Evolutionary conservation across 2,797 vertebrate genomes (phyloP).

Genomic region (Sebastes hubbsi): DNA sequence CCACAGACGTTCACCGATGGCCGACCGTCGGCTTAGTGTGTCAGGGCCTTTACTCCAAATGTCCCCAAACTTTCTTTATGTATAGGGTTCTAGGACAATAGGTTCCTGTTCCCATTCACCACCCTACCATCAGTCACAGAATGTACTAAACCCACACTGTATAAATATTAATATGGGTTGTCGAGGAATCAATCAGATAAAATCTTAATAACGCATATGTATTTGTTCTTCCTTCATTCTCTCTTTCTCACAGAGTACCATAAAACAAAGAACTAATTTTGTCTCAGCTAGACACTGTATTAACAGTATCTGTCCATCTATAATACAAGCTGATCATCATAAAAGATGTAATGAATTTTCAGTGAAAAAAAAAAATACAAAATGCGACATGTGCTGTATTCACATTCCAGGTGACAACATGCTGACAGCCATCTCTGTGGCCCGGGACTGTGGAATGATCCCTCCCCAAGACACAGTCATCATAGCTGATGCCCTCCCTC

Average conservation of each 20-base stretch:
- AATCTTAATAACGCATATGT: background rate
- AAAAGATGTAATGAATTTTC: background rate
- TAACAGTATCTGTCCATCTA: background rate
- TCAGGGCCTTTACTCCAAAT: background rate
- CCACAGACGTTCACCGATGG: too few species aligned
- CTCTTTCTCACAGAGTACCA: background rate
- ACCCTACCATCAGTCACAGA: background rate
- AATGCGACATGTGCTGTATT: background rate
- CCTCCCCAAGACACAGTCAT: slow-evolving; percentile 94
- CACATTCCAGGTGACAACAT: slow-evolving; percentile 92
- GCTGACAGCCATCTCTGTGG: slow-evolving; percentile 97
- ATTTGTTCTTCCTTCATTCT: too few species aligned
- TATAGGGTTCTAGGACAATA: background rate
- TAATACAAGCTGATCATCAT: background rate
- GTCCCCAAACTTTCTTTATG: background rate
- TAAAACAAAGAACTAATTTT: background rate
- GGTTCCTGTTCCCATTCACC: background rate
- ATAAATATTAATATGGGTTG: background rate
- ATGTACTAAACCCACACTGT: background rate
- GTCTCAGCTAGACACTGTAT: background rate
- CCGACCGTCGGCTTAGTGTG: too few species aligned
- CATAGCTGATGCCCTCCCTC: slow-evolving; percentile 93
- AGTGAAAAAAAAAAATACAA: background rate
- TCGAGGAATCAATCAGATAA: background rate
- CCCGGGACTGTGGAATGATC: slow-evolving; percentile 98